Conservation (phyloP, 2,113 vertebrate genomes). For the Thunnus maccoyii region DNA sequence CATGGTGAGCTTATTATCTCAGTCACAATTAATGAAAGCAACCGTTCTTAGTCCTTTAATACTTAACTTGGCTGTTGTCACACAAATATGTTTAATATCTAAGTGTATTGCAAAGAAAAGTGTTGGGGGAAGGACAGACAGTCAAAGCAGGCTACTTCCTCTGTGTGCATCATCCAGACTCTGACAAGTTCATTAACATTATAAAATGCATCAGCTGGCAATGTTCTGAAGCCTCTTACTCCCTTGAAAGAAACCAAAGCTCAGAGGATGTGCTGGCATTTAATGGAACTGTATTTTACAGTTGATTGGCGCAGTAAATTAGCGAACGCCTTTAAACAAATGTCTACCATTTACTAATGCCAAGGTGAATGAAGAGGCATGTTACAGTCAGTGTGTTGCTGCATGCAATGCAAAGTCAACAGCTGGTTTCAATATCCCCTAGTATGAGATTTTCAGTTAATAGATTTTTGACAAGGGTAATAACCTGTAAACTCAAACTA, state of each 20-base stretch:
- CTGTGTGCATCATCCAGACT: conserved; percentile 20
- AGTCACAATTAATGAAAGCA: conserved; percentile 26
- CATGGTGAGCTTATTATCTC: conserved; percentile 42
- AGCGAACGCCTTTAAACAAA: conserved; percentile 42
- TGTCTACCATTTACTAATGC: conserved; percentile 46
- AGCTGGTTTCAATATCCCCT: background rate
- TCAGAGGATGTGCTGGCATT: conserved; percentile 73
- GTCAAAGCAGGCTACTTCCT: background rate
- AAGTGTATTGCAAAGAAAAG: conserved; percentile 18
- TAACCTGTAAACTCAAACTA: conserved; percentile 18
- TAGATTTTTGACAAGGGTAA: conserved; percentile 7
- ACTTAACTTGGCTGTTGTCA: conserved; percentile 5
- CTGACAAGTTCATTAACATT: conserved; percentile 64
- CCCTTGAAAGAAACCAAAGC: conserved; percentile 50
- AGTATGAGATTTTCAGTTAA: background rate
- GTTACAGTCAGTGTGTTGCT: conserved; percentile 13
- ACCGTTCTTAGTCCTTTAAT: conserved; percentile 9
- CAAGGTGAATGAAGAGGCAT: conserved; percentile 38
- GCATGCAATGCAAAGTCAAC: conserved; percentile 37
- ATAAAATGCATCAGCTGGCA: conserved; percentile 69
- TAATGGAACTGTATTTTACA: conserved; percentile 67
- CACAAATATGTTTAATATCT: conserved; percentile 1
- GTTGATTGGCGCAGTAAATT: conserved; percentile 66
- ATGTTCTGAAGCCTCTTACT: conserved; percentile 36
- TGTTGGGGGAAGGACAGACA: background rate